Evolutionary conservation across 2,797 vertebrate genomes (phyloP).

Genomic region (Enteromius afrohamiltoni): DNA sequence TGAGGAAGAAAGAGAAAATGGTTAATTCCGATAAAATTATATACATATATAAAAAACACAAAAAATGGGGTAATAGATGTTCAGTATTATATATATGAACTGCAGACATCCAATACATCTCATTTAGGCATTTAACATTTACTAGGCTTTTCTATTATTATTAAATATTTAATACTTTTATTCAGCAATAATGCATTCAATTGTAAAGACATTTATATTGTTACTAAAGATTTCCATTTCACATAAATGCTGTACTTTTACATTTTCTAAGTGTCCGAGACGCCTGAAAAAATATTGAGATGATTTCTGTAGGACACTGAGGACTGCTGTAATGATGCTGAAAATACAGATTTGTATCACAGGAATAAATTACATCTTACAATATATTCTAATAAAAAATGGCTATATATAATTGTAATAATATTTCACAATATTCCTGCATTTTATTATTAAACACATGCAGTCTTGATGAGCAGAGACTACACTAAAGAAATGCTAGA

Average conservation of each 20-base stretch:
- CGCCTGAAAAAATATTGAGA: too few relatives aligned
- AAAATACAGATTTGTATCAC: background rate
- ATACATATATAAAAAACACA: background rate
- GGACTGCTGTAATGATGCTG: background rate
- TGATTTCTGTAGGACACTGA: background rate
- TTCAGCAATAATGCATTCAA: background rate
- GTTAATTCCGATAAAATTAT: background rate
- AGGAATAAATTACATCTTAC: background rate
- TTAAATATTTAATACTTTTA: background rate
- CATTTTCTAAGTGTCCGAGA: too few relatives aligned
- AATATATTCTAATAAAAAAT: background rate
- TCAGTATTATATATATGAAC: too few relatives aligned
- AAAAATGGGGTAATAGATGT: too few relatives aligned
- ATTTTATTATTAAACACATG: background rate
- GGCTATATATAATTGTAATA: background rate
- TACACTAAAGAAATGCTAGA: background rate
- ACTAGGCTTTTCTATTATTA: background rate
- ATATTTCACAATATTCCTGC: background rate
- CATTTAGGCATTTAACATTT: background rate
- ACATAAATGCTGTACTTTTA: background rate
- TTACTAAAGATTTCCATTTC: background rate
- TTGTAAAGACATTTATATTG: background rate
- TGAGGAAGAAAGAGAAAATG: slow-evolving; percentile 60
- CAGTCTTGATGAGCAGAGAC: background rate
- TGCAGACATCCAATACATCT: background rate